Conservation (phyloP, 2,888 invertebrate species). For the Diadromus collaris region DNA sequence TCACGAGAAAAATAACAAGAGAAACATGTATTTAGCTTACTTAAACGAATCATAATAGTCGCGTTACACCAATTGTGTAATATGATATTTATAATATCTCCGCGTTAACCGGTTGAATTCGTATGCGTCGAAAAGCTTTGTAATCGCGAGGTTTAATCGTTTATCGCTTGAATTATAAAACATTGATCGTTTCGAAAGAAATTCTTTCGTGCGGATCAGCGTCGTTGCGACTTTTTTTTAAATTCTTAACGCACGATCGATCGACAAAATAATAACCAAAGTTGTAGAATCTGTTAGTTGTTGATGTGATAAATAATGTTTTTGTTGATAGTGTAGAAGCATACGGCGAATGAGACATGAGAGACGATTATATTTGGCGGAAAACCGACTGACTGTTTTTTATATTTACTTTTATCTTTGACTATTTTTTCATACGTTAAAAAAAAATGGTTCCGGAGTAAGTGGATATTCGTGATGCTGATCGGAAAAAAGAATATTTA, state of each 20-base stretch:
- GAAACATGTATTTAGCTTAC: constrained; percentile 50
- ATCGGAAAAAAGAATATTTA: constrained; percentile 10
- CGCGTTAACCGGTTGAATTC: constrained; percentile 22
- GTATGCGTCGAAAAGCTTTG: constrained; percentile 37
- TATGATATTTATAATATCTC: constrained; percentile 32
- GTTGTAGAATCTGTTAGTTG: constrained; percentile 71
- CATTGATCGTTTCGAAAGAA: constrained; percentile 17
- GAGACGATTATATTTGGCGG: constrained; percentile 12
- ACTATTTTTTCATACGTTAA: constrained; percentile 17
- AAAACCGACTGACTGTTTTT: constrained; percentile 14
- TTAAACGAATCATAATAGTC: constrained; percentile 47
- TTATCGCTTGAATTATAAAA: neutral
- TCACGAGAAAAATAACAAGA: constrained; percentile 18
- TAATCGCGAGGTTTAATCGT: constrained; percentile 32
- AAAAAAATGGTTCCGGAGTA: neutral
- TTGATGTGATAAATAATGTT: constrained; percentile 73
- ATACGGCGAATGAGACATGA: neutral
- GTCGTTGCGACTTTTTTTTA: constrained; percentile 4
- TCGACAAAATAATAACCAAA: constrained; percentile 71
- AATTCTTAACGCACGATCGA: constrained; percentile 44
- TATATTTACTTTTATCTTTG: constrained; percentile 5
- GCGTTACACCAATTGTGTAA: constrained; percentile 46
- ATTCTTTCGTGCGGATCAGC: neutral
- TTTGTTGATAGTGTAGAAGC: constrained; percentile 60
- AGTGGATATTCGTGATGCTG: neutral